phyloP scores from a whole-genome alignment of 2,797 vertebrate species.

The Muscicapa comitata region DNA sequence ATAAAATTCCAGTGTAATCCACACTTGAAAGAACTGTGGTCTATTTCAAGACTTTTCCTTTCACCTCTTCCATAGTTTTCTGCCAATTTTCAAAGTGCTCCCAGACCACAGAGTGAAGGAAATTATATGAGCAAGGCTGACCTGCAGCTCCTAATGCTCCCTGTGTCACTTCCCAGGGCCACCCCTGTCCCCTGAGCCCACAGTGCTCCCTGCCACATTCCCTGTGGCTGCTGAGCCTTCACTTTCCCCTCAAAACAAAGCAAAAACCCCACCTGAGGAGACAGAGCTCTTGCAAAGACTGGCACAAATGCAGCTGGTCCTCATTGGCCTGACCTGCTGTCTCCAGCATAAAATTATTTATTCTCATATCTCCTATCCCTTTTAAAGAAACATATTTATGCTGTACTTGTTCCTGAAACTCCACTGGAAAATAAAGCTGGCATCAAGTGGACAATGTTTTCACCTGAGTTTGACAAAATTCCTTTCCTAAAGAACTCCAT shows the following conservation, averaged over 20 bases:
- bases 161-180: not conserved
- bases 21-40: slow-evolving; percentile 25
- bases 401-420: not conserved
- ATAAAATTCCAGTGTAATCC: slow-evolving; percentile 2
- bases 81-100: slow-evolving; percentile 46
- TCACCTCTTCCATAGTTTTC: slow-evolving; percentile 4
- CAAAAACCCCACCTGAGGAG: not conserved
- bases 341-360: not conserved
- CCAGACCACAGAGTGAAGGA: not conserved
- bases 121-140: not conserved
- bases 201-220: not conserved
- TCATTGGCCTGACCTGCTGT: not conserved
- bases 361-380: rapidly evolving
- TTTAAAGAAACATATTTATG: not conserved
- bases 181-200: not conserved
- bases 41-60: slow-evolving; percentile 42
- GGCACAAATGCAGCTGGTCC: not conserved
- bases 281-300: not conserved
- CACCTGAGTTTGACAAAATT: not conserved
- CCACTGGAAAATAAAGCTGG: not conserved
- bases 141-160: not conserved
- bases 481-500: not conserved
- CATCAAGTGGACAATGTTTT: not conserved
- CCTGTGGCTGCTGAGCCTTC: not conserved
- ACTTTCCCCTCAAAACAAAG: not conserved